Evolutionary conservation across 2,797 vertebrate genomes (phyloP).

Genomic region (Gastrophryne carolinensis): DNA sequence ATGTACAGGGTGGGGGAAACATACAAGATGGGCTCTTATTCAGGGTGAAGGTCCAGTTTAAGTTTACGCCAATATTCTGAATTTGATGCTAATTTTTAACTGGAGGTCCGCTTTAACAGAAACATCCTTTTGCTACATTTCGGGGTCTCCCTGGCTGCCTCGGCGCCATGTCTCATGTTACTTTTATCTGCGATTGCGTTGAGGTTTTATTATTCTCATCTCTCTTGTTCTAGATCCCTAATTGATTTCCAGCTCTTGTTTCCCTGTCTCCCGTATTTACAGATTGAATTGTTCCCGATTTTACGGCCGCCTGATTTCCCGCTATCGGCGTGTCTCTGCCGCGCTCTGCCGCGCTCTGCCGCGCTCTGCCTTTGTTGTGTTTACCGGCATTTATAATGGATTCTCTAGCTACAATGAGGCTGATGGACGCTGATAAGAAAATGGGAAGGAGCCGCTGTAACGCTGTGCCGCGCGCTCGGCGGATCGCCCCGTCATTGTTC

Average conservation of each 20-base stretch:
- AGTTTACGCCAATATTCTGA: no score
- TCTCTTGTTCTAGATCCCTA: constrained; percentile 1
- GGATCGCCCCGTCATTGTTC: neutral
- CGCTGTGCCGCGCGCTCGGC: neutral
- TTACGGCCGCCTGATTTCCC: neutral
- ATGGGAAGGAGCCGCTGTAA: neutral
- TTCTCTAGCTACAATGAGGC: neutral
- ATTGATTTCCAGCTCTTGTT: constrained; percentile 20
- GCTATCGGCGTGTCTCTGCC: neutral
- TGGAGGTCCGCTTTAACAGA: no score
- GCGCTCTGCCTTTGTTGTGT: neutral
- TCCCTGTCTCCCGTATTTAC: neutral
- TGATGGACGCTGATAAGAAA: neutral
- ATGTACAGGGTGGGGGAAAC: no score
- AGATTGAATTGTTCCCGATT: neutral
- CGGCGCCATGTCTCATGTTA: no score
- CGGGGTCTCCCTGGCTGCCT: no score
- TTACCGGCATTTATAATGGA: neutral
- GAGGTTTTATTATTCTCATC: constrained; percentile 8
- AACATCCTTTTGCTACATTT: no score
- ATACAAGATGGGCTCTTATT: no score
- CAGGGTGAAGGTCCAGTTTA: no score
- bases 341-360: no score
- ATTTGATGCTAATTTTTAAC: no score
- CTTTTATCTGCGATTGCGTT: constrained; percentile 7